phyloP scores from a whole-genome alignment of 2,888 invertebrate species.

The Mactromeris polynyma region DNA sequence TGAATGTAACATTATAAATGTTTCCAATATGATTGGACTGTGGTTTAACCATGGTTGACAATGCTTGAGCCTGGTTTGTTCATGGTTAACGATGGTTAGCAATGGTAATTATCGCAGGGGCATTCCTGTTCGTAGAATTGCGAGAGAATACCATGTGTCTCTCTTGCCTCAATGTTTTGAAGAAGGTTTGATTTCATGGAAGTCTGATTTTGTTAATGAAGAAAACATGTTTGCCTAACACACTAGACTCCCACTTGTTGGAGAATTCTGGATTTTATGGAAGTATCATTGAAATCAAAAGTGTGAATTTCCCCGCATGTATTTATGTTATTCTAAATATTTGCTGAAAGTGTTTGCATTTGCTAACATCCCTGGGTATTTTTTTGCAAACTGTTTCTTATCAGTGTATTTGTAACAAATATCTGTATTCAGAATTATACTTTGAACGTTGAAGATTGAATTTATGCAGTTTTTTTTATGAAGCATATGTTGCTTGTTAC shows the following conservation, averaged over 20 bases:
- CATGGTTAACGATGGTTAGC: no score
- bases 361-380: not conserved
- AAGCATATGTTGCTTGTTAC: not conserved
- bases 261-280: not conserved
- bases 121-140: no score
- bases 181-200: not conserved
- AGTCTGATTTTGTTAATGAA: not conserved
- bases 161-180: no score
- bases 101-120: no score
- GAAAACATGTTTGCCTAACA: not conserved
- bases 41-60: no score
- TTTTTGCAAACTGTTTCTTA: not conserved
- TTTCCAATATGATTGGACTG: no score
- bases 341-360: not conserved
- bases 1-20: no score
- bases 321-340: slow-evolving; percentile 9
- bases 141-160: no score
- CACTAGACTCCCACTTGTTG: not conserved
- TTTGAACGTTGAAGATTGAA: not conserved
- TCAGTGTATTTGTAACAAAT: not conserved
- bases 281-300: not conserved
- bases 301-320: not conserved
- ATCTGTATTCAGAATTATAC: not conserved
- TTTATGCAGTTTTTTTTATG: not conserved
- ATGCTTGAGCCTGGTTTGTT: no score